Base-by-base conservation (phyloP, 2,113 vertebrate species). In the Tetraodon nigroviridis region DNA sequence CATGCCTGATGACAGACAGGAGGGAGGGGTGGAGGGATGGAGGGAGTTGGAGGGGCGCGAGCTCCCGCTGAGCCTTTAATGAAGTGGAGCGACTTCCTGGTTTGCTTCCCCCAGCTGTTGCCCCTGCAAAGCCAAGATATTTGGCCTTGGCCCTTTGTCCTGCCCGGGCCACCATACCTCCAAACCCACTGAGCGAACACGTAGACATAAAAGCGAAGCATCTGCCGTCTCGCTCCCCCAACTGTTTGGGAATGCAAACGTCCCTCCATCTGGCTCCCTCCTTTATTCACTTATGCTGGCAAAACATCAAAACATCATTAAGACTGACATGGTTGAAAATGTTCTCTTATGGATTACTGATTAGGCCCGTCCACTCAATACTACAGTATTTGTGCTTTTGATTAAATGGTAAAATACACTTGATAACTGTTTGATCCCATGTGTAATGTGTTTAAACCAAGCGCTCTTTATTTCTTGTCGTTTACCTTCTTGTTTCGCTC, bases 11-110 rank as follows among this genome's bases (percentile, higher is more conserved):
- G 60, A 69, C 64, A 68, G 59, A 70, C 55, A 47, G 63, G 46
- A 64, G 60, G 78, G 76, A 64, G 66, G 75, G 61, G 61, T 40
- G 40, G 57, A 32, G 47, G 32, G 45, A 71, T 58, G 21, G 19
- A 61, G 64, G 53, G 69, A 58, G 60, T 21, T 54, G 80, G 72
- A 59, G 72, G 69, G 74, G 62, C 45, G 73, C 22, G 68, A 64
- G 69, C 70, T 62, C 87, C 81, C 72, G 82, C 87, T 88, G 87
- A 75, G 77, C 47, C 77, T 84, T 82, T 88, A 87, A 88, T 88
- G 84, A 88, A 86, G 73, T 85, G 80, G 72, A 85, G 78, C 50
- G 20, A 83, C 80, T 87, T 84, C 82, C 86, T 84, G 76, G 76
- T 84, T 71, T 67, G 80, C 64, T 81, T 68, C 51, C 70, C 78